Evolutionary conservation across 2,888 invertebrate genomes (phyloP).

Genomic region (Periphyllus acericola): DNA sequence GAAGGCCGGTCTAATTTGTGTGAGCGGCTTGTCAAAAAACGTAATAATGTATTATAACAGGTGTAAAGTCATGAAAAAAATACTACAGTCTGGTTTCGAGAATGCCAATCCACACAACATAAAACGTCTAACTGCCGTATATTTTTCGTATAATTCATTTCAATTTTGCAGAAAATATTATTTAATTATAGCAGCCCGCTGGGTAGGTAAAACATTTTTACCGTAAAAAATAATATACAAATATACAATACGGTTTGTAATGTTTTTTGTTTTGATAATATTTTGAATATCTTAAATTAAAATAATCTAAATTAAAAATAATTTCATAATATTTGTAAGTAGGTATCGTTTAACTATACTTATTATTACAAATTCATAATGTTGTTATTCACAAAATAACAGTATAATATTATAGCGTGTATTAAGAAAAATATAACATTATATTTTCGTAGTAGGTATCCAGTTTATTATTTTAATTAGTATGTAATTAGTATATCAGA

Average conservation of each 20-base stretch:
- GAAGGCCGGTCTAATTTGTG: constrained; percentile 61
- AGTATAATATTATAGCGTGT: neutral
- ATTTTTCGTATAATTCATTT: constrained; percentile 37
- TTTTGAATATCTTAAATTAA: neutral
- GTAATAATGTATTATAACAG: constrained; percentile 59
- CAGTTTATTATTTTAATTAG: too few relatives aligned
- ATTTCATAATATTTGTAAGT: neutral
- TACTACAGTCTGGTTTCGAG: constrained; percentile 29
- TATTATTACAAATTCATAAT: neutral
- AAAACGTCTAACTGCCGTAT: constrained; percentile 29
- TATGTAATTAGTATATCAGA: too few relatives aligned
- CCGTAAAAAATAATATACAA: neutral
- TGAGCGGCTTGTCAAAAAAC: constrained; percentile 61
- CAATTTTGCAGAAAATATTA: neutral
- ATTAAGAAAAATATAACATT: neutral
- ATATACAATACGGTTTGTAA: neutral
- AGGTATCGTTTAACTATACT: neutral
- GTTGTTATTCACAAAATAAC: neutral
- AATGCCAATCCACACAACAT: constrained; percentile 53
- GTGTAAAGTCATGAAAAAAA: constrained; percentile 59
- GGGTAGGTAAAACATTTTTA: neutral
- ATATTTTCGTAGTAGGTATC: neutral
- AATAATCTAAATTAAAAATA: neutral
- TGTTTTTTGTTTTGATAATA: neutral
- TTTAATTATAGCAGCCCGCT: neutral